Percentiles rank a stretch among this genome's conserved stretches.
These are phyloP conservation scores for Esox masquinongy DNA, from an alignment of 2,797 vertebrate species.

Conservation along the genomic window DNA sequence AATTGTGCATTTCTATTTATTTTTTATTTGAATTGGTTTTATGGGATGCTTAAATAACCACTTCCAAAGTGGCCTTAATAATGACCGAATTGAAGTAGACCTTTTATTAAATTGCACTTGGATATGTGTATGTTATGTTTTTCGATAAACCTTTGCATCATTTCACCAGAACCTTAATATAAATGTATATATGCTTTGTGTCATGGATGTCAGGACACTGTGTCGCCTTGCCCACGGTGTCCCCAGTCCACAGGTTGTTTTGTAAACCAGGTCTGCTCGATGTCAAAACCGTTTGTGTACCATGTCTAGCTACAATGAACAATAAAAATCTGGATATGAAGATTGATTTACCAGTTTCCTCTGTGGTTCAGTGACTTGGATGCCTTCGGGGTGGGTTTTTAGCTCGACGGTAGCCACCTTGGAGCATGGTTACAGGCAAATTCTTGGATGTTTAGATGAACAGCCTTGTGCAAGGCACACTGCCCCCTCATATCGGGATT, in stretches of 20 bases:
- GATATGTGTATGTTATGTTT: constrained; percentile 16
- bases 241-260: constrained; percentile 11
- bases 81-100: not conserved
- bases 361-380: not conserved
- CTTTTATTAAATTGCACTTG: constrained; percentile 11
- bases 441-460: not conserved
- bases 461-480: not conserved
- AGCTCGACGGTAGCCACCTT: not conserved
- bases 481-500: not conserved
- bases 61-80: constrained; percentile 66
- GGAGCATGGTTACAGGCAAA: not conserved
- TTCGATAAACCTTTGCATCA: constrained; percentile 14
- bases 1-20: constrained; percentile 22
- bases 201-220: constrained; percentile 3
- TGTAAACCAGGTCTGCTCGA: constrained; percentile 35
- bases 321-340: constrained; percentile 9
- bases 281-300: constrained; percentile 15
- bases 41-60: constrained; percentile 47
- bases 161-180: constrained; percentile 57
- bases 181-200: constrained; percentile 36
- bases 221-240: not conserved
- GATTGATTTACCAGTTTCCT: constrained; percentile 21
- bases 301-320: constrained; percentile 6
- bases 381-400: constrained; percentile 14
- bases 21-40: constrained; percentile 41